These are phyloP conservation scores for Catocala fraxini DNA, from an alignment of 2,888 invertebrate genomes.

Conservation along the genomic window DNA sequence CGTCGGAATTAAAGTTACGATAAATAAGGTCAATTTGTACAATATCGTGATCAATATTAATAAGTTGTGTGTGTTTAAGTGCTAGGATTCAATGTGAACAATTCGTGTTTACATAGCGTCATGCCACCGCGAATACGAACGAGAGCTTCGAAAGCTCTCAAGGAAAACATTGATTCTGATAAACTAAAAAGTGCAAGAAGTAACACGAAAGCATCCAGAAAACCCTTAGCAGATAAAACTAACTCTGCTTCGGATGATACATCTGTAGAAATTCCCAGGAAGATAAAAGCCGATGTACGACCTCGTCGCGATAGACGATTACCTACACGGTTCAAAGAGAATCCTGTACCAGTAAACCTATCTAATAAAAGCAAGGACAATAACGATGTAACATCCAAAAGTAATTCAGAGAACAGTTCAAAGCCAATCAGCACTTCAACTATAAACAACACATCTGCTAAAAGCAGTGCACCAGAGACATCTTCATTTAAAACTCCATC, in stretches of 20 bases:
- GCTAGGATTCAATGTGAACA: slow-evolving; percentile 14
- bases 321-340: slow-evolving; percentile 67
- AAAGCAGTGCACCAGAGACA: slow-evolving; percentile 22
- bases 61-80: slow-evolving; percentile 6
- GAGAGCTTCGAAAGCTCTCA: slow-evolving; percentile 62
- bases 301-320: slow-evolving; percentile 68
- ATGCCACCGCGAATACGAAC: slow-evolving; percentile 78
- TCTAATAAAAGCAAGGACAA: slow-evolving; percentile 52
- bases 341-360: slow-evolving; percentile 55
- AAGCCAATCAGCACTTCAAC: slow-evolving; percentile 10
- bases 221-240: slow-evolving; percentile 77
- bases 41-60: neutral
- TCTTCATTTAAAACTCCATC: slow-evolving; percentile 64
- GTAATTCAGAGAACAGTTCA: neutral
- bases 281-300: slow-evolving; percentile 40
- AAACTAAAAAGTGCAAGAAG: slow-evolving; percentile 54
- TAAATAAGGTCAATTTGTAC: no score
- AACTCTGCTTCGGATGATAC: slow-evolving; percentile 79
- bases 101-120: slow-evolving; percentile 52
- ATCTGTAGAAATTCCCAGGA: slow-evolving; percentile 49
- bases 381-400: slow-evolving; percentile 14
- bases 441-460: slow-evolving; percentile 24
- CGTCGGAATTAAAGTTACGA: no score
- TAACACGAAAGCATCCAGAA: slow-evolving; percentile 58
- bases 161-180: slow-evolving; percentile 68